Evolutionary conservation across 2,888 invertebrate species (phyloP).

Genomic region (Archips xylosteana): DNA sequence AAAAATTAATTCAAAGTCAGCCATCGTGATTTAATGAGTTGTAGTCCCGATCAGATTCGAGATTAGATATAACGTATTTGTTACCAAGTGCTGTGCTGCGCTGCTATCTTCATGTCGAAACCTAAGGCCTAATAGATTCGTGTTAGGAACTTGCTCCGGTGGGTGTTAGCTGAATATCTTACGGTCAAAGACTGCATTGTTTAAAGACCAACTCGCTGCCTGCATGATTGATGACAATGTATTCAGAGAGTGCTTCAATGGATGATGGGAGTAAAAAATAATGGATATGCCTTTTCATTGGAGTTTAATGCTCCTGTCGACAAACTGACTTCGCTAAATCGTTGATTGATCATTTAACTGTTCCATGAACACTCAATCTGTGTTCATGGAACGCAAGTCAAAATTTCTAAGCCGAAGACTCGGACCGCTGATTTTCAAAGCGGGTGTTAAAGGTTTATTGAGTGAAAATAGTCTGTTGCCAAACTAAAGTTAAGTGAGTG

Average conservation of each 20-base stretch:
- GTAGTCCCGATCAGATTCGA: constrained; percentile 44
- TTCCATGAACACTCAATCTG: not conserved
- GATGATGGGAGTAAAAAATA: constrained; percentile 30
- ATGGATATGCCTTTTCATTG: constrained; percentile 28
- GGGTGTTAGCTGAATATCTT: constrained; percentile 41
- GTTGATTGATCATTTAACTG: constrained; percentile 26
- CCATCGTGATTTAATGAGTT: constrained; percentile 45
- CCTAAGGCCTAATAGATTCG: constrained; percentile 20
- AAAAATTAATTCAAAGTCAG: constrained; percentile 52
- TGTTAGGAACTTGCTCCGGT: constrained; percentile 43
- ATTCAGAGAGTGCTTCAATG: constrained; percentile 28
- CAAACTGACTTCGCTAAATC: constrained; percentile 20
- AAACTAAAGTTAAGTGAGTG: not conserved
- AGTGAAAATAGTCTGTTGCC: not conserved
- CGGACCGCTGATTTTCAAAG: not conserved
- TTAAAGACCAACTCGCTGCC: constrained; percentile 19
- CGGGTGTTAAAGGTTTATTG: not conserved
- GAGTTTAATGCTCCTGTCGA: constrained; percentile 29
- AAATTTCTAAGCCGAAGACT: not conserved
- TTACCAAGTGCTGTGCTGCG: constrained; percentile 40
- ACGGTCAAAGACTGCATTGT: constrained; percentile 28
- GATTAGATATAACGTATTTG: constrained; percentile 49
- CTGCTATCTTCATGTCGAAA: constrained; percentile 17
- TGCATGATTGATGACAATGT: constrained; percentile 28
- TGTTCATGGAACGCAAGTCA: not conserved